Percentiles rank a stretch among this genome's conserved stretches.
Evolutionary conservation across 2,888 invertebrate species (phyloP).

Genomic region (Pomacea canaliculata): DNA sequence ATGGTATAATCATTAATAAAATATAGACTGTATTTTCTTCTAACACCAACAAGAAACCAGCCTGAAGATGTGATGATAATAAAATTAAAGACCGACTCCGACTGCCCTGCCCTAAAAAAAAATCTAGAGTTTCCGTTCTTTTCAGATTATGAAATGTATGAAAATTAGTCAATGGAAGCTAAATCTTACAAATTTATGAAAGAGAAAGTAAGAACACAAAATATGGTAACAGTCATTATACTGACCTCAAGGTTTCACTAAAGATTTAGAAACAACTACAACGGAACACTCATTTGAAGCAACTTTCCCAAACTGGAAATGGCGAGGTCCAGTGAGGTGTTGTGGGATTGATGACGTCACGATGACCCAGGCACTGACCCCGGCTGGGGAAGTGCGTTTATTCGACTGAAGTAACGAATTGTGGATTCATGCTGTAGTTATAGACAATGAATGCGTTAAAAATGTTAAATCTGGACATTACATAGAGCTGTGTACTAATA

Average conservation of each 20-base stretch:
- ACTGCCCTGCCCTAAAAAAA: slow-evolving; percentile 22
- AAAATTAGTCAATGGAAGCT: too few species aligned
- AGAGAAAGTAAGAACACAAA: too few species aligned
- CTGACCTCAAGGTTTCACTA: too few species aligned
- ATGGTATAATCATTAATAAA: too few species aligned
- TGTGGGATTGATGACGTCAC: slow-evolving; percentile 44
- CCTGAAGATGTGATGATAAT: slow-evolving; percentile 15
- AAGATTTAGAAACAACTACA: slow-evolving; percentile 10
- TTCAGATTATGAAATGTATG: neutral
- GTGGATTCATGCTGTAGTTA: slow-evolving; percentile 9
- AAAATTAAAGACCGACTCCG: neutral
- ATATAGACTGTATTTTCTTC: too few species aligned
- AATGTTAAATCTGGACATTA: slow-evolving; percentile 23
- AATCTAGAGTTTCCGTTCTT: slow-evolving; percentile 27
- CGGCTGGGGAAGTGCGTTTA: slow-evolving; percentile 44
- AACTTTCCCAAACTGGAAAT: slow-evolving; percentile 42
- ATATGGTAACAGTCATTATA: too few species aligned
- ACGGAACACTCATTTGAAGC: slow-evolving; percentile 25
- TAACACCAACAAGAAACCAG: too few species aligned
- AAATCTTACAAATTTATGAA: too few species aligned
- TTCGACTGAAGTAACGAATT: slow-evolving; percentile 16
- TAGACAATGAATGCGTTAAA: slow-evolving; percentile 17
- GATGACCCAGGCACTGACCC: slow-evolving; percentile 46
- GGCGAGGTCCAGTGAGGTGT: slow-evolving; percentile 39
- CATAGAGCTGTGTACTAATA: slow-evolving; percentile 9